Percentiles rank a stretch among this genome's conserved stretches.
phyloP scores from a whole-genome alignment of 2,797 vertebrate genomes.

The Emydoidea blandingii region DNA sequence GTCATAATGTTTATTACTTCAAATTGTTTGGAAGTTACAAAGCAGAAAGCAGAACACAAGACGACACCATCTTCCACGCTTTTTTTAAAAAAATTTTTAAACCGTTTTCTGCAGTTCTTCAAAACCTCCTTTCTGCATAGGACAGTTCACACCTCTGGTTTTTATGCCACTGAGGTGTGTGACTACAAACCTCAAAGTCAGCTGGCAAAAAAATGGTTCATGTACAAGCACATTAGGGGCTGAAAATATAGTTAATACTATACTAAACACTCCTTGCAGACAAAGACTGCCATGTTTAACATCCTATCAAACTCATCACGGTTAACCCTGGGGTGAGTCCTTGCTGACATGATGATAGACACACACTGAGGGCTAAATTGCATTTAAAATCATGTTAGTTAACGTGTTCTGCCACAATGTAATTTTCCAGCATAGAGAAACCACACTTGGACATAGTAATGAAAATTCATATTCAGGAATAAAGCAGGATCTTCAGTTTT shows the following conservation, averaged over 20 bases:
- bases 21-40: background rate
- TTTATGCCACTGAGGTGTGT: background rate
- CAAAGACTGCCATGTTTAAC: background rate
- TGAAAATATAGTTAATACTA: accelerated
- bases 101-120: background rate
- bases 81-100: too few species aligned
- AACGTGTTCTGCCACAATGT: background rate
- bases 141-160: background rate
- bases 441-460: background rate
- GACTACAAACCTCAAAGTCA: background rate
- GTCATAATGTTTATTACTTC: background rate
- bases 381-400: background rate
- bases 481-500: background rate
- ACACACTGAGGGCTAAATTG: background rate
- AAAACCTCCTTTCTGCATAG: background rate
- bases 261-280: background rate
- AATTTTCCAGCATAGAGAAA: accelerated
- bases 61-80: background rate
- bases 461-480: background rate
- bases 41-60: background rate
- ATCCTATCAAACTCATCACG: accelerated
- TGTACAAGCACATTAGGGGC: background rate
- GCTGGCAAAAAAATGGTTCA: background rate
- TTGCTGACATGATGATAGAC: background rate
- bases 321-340: accelerated